Base-by-base conservation (phyloP, 2,113 vertebrate species). In the Osmerus eperlanus region DNA sequence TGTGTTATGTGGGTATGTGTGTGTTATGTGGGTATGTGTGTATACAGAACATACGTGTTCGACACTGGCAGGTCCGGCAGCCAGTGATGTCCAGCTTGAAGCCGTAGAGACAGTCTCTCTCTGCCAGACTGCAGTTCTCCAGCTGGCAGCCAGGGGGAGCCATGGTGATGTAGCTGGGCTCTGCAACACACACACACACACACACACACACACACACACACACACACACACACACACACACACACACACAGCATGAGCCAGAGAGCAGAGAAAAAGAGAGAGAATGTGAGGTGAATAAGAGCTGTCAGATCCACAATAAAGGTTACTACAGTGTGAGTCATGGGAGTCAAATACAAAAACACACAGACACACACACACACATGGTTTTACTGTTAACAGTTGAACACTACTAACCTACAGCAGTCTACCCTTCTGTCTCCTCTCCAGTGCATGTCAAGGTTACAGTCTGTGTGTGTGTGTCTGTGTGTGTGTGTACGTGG, bases 141-240 rank as follows among this genome's bases (percentile, higher is more conserved):
- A 94, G 74, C 67, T 78, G 79, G 73, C 95, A 96, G 3, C 85
- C 90, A 72, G 95, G 94, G 0, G 95, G 95, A 75, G 92, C 92
- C 84, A 96, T 93, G 60, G 95, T 95, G 85, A 96, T 95, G 73
- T 95, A 96, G 0, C 93, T 94, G 74, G 95, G 95, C 77, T 96
- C 95, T 94, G 79, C 78, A 73, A 72, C 16, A 64, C 79, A 79
- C 70, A 68, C 66, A 8, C 66, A 16, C 18, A 75, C 19, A 53
- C 58, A 28, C 16, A 61, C 28, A 62, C 60, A 28, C 59, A 60
- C n/a, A 61, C 21, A 61, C 62, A 16, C 18, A 75, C 19, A 53
- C 58, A 28, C 16, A 61, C 28, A 62, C 60, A 28, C 59, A 60
- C n/a, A 61, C 21, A 61, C 62, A 65, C 21, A 21, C 21, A 21